Evolutionary conservation across 92 coral and sea anemone species (phyloP).

Genomic region (Siderastrea radians): DNA sequence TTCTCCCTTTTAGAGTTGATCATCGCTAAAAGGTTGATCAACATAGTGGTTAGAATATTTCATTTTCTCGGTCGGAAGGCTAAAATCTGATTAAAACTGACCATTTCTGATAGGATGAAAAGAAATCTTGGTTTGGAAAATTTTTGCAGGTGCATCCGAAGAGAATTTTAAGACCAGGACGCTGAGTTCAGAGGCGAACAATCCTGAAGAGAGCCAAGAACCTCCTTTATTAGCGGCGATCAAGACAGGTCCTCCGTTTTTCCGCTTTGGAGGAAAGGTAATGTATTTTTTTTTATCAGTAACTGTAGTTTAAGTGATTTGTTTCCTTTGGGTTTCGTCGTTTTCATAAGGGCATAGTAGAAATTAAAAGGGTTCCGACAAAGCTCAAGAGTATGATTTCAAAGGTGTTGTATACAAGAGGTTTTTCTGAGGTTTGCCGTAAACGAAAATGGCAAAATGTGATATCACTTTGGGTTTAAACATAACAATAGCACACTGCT

Average conservation of each 20-base stretch:
- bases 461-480: too few relatives aligned
- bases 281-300: not conserved
- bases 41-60: slow-evolving; percentile 31
- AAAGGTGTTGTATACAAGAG: not conserved
- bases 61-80: slow-evolving; percentile 42
- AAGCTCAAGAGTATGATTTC: slow-evolving; percentile 9
- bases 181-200: not conserved
- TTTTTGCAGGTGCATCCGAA: slow-evolving; percentile 7
- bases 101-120: slow-evolving; percentile 32
- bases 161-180: not conserved
- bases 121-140: slow-evolving; percentile 37
- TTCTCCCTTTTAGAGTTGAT: not conserved
- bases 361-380: not conserved
- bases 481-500: not conserved
- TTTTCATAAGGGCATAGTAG: not conserved
- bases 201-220: not conserved
- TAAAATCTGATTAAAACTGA: slow-evolving; percentile 34
- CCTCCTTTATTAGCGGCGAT: not conserved
- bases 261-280: not conserved
- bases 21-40: slow-evolving; percentile 28
- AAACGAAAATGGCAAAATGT: not conserved
- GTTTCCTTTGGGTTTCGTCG: not conserved
- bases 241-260: not conserved
- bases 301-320: not conserved
- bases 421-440: not conserved